Percentiles rank a stretch among this genome's conserved stretches.
These are phyloP conservation scores for Philopedon plagiatum DNA, from an alignment of 2,888 invertebrate species.

Conservation along the genomic window DNA sequence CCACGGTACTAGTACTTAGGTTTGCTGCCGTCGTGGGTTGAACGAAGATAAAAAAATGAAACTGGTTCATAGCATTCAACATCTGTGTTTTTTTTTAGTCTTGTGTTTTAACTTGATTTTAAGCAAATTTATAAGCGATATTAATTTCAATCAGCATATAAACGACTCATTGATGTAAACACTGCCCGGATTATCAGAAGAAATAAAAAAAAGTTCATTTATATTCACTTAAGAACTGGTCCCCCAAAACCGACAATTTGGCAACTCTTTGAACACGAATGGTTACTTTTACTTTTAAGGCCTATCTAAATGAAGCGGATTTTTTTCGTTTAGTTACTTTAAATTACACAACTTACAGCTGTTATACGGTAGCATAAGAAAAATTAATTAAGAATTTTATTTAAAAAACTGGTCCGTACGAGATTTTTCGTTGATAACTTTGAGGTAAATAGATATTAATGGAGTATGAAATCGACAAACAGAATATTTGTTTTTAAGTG, in stretches of 20 bases:
- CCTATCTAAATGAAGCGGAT: conserved; percentile 1
- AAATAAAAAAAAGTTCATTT: conserved; percentile 11
- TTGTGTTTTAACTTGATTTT: neutral
- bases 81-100: neutral
- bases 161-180: conserved; percentile 15
- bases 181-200: conserved; percentile 3
- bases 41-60: too few species aligned
- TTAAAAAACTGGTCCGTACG: conserved; percentile 9
- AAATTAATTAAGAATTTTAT: conserved; percentile 15
- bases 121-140: neutral
- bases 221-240: conserved; percentile 23
- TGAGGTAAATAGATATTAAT: neutral
- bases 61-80: neutral
- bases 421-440: neutral
- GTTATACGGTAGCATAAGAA: conserved; percentile 23
- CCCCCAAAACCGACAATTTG: conserved; percentile 15
- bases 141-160: conserved; percentile 13
- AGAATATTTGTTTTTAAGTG: conserved; percentile 1
- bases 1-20: too few species aligned
- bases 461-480: neutral
- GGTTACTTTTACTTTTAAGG: conserved; percentile 31
- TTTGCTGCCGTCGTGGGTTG: too few species aligned
- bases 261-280: conserved; percentile 15
- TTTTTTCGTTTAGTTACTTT: conserved; percentile 16
- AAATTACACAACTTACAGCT: conserved; percentile 26